Evolutionary conservation across 1,140 invertebrate species (phyloP).

Genomic region (Drosophila seguyi): DNA sequence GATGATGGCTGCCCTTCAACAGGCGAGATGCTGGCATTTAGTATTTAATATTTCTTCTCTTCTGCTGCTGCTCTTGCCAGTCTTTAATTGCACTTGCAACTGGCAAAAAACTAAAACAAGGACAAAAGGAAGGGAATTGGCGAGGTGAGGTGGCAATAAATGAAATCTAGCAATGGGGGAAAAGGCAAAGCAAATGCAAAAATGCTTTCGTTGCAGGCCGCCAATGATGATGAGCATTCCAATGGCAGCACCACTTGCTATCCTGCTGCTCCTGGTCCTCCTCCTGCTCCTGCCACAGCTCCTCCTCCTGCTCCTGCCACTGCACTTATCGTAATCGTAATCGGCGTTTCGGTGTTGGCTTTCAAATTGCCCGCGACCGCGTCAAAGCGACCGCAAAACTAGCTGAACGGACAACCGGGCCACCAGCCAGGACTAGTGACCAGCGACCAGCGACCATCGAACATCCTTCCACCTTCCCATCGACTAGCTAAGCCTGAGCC

Average conservation of each 20-base stretch:
- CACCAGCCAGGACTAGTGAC: slow-evolving; percentile 9
- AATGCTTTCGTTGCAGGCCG: slow-evolving; percentile 4
- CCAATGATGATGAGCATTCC: slow-evolving; percentile 11
- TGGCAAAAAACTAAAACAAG: slow-evolving; percentile 38
- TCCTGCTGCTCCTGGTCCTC: not conserved
- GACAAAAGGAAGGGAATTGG: slow-evolving; percentile 17
- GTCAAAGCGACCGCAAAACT: slow-evolving; percentile 76
- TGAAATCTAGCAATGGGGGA: slow-evolving; percentile 16
- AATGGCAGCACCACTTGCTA: not conserved
- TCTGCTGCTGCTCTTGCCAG: not conserved
- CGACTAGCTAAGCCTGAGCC: slow-evolving; percentile 18
- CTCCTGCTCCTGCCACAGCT: not conserved
- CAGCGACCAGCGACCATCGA: not conserved
- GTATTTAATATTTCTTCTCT: slow-evolving; percentile 37
- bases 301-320: slow-evolving; percentile 1
- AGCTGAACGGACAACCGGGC: slow-evolving; percentile 59
- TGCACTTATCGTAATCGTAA: slow-evolving; percentile 62
- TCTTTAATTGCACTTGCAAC: slow-evolving; percentile 52
- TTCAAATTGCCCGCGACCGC: slow-evolving; percentile 71
- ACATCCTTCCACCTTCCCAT: not conserved
- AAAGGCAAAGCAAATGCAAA: slow-evolving; percentile 25
- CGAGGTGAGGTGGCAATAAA: slow-evolving; percentile 11
- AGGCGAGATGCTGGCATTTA: slow-evolving; percentile 39
- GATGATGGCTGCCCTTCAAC: slow-evolving; percentile 11
- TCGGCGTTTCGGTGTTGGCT: slow-evolving; percentile 57